Percentiles rank a stretch among this genome's conserved stretches.
Evolutionary conservation across 2,113 vertebrate species (phyloP).

Genomic region (cat (Felis catus)): F.catus_Fca126_mat1.0 CM031415.1:202748001-202748500

Average conservation of each 20-base stretch:
- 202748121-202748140: rapidly evolving
- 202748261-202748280: rapidly evolving
- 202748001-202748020: neutral
- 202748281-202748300: neutral
- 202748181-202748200: neutral
- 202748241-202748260: neutral
- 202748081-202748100: rapidly evolving
- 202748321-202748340: neutral
- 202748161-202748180: neutral
- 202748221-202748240: neutral
- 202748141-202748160: neutral
- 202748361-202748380: neutral
- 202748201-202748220: neutral
- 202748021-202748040: rapidly evolving
- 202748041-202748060: neutral
- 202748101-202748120: neutral
- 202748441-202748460: too few species aligned
- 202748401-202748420: neutral
- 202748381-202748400: neutral
- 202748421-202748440: neutral
- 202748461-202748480: rapidly evolving
- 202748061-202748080: neutral
- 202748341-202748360: neutral
- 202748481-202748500: too few species aligned
- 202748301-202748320: neutral